phyloP scores from a whole-genome alignment of 2,888 invertebrate genomes.

The Melanophora roralis region DNA sequence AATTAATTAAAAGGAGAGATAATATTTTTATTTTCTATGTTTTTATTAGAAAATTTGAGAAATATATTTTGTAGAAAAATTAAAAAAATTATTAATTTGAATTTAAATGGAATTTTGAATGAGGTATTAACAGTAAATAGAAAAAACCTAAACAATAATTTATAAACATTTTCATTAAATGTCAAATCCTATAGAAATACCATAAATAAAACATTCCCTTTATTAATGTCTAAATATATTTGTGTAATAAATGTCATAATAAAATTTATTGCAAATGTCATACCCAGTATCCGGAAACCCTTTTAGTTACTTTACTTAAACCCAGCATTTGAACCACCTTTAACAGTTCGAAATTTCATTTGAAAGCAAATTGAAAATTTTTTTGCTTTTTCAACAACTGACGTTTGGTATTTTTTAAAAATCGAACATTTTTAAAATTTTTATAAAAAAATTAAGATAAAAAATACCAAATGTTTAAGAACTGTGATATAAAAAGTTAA shows the following conservation, averaged over 20 bases:
- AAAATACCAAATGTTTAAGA: constrained; percentile 63
- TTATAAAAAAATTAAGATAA: constrained; percentile 16
- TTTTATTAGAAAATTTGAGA: constrained; percentile 50
- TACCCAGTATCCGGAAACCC: not conserved
- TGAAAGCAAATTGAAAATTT: constrained; percentile 59
- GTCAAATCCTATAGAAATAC: constrained; percentile 30
- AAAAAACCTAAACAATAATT: not conserved
- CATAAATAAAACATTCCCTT: constrained; percentile 53
- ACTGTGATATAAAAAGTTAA: constrained; percentile 65
- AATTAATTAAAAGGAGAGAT: not conserved
- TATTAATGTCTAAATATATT: too few relatives aligned
- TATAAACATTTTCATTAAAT: constrained; percentile 30
- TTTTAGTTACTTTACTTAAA: not conserved
- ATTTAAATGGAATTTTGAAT: constrained; percentile 60
- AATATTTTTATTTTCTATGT: constrained; percentile 58
- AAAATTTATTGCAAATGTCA: not conserved
- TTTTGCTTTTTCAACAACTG: constrained; percentile 54
- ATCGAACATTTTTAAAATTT: constrained; percentile 31
- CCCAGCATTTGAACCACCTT: not conserved
- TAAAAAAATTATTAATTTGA: constrained; percentile 45
- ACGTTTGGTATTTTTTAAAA: constrained; percentile 61
- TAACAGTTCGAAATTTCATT: constrained; percentile 66
- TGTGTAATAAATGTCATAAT: constrained; percentile 38
- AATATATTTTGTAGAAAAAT: not conserved
- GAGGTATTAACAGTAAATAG: not conserved